Conservation (phyloP, 2,888 invertebrate species). For the Eupsilia transversa region DNA sequence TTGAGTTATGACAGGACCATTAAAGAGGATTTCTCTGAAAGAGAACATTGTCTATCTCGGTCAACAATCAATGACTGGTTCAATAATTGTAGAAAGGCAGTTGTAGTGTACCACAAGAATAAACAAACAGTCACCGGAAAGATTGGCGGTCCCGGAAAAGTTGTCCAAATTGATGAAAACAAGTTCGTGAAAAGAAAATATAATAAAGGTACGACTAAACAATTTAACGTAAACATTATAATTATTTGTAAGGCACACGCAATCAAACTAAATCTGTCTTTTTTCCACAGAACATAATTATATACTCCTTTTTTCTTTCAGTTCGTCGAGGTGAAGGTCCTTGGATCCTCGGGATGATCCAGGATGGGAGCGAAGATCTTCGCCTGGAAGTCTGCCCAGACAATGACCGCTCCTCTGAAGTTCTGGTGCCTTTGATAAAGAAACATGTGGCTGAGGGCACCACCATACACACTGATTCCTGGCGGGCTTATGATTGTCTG, state of each 20-base stretch:
- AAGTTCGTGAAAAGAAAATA: background rate
- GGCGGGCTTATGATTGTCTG: no score
- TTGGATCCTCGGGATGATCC: background rate
- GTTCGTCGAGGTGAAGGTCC: background rate
- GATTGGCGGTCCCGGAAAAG: background rate
- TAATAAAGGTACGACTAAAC: background rate
- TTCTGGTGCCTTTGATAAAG: no score
- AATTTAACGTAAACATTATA: no score
- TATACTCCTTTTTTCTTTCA: background rate
- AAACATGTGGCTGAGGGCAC: no score
- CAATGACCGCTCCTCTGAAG: background rate
- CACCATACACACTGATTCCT: no score
- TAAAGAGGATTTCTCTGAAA: background rate
- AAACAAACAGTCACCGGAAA: background rate
- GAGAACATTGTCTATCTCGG: background rate
- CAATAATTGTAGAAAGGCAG: constrained; percentile 5
- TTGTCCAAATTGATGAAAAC: background rate
- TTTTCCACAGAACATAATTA: no score
- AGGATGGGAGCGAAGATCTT: background rate
- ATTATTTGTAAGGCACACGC: no score
- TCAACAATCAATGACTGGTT: background rate
- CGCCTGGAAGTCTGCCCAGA: constrained; percentile 10
- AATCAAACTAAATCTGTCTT: no score
- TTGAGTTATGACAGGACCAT: no score
- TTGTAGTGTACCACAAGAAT: background rate